Evolutionary conservation across 2,888 invertebrate genomes (phyloP).

Genomic region (Perithous albicinctus): DNA sequence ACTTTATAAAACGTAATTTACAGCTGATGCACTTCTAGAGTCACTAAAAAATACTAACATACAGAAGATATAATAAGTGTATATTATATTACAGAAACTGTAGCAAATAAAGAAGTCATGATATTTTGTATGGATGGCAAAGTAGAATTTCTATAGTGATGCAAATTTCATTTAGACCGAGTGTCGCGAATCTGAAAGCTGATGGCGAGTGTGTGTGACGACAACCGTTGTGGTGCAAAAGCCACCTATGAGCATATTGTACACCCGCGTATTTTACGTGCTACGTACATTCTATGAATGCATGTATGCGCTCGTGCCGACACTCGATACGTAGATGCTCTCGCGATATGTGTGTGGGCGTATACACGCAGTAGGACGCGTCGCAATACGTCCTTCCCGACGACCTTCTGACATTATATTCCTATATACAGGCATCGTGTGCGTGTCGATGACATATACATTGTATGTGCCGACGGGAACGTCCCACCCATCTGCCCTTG

Average conservation of each 20-base stretch:
- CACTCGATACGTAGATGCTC: slow-evolving; percentile 46
- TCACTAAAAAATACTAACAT: neutral
- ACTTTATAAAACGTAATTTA: no score
- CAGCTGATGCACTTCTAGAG: neutral
- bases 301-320: slow-evolving; percentile 31
- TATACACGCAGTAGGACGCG: slow-evolving; percentile 34
- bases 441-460: neutral
- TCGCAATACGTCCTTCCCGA: slow-evolving; percentile 32
- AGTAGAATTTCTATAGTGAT: slow-evolving; percentile 9
- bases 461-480: no score
- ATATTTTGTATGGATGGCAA: neutral
- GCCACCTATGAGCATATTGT: neutral
- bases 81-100: neutral
- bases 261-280: neutral
- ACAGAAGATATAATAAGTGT: neutral
- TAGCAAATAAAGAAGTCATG: neutral
- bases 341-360: slow-evolving; percentile 49
- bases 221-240: neutral
- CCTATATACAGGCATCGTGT: slow-evolving; percentile 6
- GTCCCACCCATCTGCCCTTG: neutral
- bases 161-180: slow-evolving; percentile 10
- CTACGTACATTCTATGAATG: neutral
- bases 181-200: neutral
- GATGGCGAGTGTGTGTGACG: neutral
- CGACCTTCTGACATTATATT: slow-evolving; percentile 47